These are phyloP conservation scores for Leptopilina boulardi DNA, from an alignment of 1,140 invertebrate genomes.

Conservation along the genomic window DNA sequence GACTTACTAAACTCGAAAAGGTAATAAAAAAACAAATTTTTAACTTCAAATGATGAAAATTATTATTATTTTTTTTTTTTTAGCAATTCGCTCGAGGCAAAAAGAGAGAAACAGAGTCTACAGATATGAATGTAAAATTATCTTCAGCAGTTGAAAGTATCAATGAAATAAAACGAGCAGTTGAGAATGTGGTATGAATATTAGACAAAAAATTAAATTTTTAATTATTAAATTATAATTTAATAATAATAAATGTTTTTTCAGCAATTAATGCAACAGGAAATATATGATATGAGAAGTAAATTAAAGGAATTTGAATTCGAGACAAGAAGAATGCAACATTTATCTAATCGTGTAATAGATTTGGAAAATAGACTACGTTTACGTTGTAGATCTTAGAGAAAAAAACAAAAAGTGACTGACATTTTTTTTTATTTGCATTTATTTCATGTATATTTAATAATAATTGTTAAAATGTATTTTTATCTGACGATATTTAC, in stretches of 20 bases:
- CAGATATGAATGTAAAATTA: conserved; percentile 65
- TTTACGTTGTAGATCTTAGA: conserved; percentile 63
- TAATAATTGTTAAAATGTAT: conserved; percentile 19
- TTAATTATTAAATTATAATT: neutral
- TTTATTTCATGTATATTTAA: conserved; percentile 47
- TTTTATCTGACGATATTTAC: neutral
- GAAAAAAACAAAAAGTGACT: conserved; percentile 57
- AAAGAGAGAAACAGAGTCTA: conserved; percentile 66
- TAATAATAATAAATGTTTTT: conserved; percentile 49
- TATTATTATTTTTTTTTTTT: conserved; percentile 40
- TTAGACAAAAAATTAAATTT: neutral
- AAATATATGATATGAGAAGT: conserved; percentile 68
- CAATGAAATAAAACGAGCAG: conserved; percentile 66
- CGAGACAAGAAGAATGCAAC: conserved; percentile 69
- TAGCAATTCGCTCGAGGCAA: conserved; percentile 68
- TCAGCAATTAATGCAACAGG: conserved; percentile 70
- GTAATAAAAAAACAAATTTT: conserved; percentile 48
- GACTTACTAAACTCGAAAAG: conserved; percentile 72
- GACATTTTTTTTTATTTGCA: conserved; percentile 59
- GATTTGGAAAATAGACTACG: conserved; percentile 69
- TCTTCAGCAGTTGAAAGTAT: conserved; percentile 69
- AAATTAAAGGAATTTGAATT: conserved; percentile 69
- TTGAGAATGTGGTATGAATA: conserved; percentile 68
- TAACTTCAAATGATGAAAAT: conserved; percentile 21
- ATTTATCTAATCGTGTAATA: conserved; percentile 65